Evolutionary conservation across 2,888 invertebrate species (phyloP).

Genomic region (Taphrorychus bicolor): DNA sequence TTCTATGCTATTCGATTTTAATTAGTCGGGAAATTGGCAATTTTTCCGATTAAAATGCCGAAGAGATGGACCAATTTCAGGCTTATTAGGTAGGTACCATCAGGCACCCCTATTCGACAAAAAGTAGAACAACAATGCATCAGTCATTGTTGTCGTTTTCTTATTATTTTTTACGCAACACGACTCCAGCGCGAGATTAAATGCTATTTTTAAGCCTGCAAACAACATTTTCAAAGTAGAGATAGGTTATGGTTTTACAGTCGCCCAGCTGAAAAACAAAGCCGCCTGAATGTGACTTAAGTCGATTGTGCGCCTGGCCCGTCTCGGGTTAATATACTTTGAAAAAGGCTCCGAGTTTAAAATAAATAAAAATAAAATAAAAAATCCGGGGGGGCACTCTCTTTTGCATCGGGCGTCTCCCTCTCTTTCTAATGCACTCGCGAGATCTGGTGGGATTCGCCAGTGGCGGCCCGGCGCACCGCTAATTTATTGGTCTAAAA

Average conservation of each 20-base stretch:
- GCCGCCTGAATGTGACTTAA: slow-evolving; percentile 41
- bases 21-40: background rate
- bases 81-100: no score
- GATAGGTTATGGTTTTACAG: slow-evolving; percentile 59
- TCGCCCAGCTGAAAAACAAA: slow-evolving; percentile 45
- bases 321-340: slow-evolving; percentile 59
- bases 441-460: slow-evolving; percentile 19
- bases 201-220: slow-evolving; percentile 58
- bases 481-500: no score
- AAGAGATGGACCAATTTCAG: background rate
- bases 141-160: slow-evolving; percentile 5
- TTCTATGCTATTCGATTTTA: background rate
- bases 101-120: no score
- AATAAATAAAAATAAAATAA: slow-evolving; percentile 55
- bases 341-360: slow-evolving; percentile 59
- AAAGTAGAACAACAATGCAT: slow-evolving; percentile 4
- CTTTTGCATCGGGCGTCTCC: slow-evolving; percentile 7
- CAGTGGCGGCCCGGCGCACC: slow-evolving; percentile 21
- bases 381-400: background rate
- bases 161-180: slow-evolving; percentile 24
- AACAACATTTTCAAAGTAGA: slow-evolving; percentile 60
- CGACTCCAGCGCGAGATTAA: slow-evolving; percentile 49
- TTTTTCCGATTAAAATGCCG: background rate
- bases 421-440: slow-evolving; percentile 16
- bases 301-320: slow-evolving; percentile 45